Evolutionary conservation across 2,113 vertebrate species (phyloP).

Genomic region (Micronycteris hirsuta): DNA sequence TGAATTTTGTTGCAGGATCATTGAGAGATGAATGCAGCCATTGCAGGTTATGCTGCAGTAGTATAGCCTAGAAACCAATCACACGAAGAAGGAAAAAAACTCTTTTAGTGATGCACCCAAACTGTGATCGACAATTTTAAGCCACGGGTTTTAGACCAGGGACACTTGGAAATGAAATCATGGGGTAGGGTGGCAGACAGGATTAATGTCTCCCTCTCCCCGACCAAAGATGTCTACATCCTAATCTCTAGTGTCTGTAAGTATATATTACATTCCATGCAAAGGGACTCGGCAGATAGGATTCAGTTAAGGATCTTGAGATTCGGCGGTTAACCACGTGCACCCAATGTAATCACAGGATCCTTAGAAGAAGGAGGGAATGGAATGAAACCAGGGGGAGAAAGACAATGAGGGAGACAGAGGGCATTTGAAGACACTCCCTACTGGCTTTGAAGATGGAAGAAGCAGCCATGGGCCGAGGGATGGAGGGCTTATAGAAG

Average conservation of each 20-base stretch:
- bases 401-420: no score
- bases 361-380: background rate
- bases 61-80: background rate
- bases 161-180: background rate
- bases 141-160: background rate
- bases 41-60: background rate
- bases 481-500: background rate
- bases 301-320: background rate
- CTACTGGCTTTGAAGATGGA: background rate
- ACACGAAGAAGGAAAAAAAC: background rate
- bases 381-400: background rate
- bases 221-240: background rate
- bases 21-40: background rate
- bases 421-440: background rate
- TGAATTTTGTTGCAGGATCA: background rate
- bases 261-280: no score
- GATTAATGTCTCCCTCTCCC: background rate
- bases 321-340: background rate
- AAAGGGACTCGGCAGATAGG: background rate
- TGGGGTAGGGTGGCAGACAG: background rate
- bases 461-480: background rate
- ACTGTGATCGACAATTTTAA: background rate
- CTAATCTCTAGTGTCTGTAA: background rate
- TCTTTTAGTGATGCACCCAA: fast-evolving
- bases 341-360: background rate